Evolutionary conservation across 2,113 vertebrate genomes (phyloP).

Genomic region (Lucifuga dentata): DNA sequence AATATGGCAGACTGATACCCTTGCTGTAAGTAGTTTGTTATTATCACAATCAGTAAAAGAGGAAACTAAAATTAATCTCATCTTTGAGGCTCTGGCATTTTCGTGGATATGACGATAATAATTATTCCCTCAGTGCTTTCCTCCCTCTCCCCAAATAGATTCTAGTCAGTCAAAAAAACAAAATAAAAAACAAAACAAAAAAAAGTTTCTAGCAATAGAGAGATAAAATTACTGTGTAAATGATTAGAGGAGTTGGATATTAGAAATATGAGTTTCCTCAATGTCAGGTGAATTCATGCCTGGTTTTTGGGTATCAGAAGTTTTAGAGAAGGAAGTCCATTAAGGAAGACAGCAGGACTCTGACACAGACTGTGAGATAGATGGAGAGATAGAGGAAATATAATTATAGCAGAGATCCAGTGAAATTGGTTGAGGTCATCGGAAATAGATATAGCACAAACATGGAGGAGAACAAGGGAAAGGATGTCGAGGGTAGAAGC

Average conservation of each 20-base stretch:
- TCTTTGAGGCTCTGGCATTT: conserved; percentile 41
- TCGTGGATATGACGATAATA: conserved; percentile 62
- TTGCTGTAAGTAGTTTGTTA: conserved; percentile 32
- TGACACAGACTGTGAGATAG: conserved; percentile 33
- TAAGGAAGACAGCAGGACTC: conserved; percentile 35
- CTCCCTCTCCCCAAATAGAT: conserved; percentile 44
- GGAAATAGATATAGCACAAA: conserved; percentile 23
- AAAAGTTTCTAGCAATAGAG: conserved; percentile 28
- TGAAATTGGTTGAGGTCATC: conserved; percentile 39
- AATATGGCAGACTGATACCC: conserved; percentile 37
- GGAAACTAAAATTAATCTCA: conserved; percentile 50
- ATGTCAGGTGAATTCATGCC: not conserved
- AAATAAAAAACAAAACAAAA: not conserved
- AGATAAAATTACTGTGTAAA: conserved; percentile 37
- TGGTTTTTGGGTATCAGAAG: conserved; percentile 32
- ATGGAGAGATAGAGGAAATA: conserved; percentile 34
- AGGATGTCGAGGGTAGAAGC: not conserved
- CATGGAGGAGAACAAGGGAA: conserved; percentile 16
- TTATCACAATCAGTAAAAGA: conserved; percentile 61
- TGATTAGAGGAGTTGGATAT: conserved; percentile 19
- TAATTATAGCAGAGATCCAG: conserved; percentile 45
- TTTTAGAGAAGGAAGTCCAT: conserved; percentile 19
- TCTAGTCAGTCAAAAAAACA: conserved; percentile 29
- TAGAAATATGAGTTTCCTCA: conserved; percentile 20
- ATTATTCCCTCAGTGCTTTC: conserved; percentile 49